Evolutionary conservation across 2,888 invertebrate species (phyloP).

Genomic region (Ornithoptera alexandrae): DNA sequence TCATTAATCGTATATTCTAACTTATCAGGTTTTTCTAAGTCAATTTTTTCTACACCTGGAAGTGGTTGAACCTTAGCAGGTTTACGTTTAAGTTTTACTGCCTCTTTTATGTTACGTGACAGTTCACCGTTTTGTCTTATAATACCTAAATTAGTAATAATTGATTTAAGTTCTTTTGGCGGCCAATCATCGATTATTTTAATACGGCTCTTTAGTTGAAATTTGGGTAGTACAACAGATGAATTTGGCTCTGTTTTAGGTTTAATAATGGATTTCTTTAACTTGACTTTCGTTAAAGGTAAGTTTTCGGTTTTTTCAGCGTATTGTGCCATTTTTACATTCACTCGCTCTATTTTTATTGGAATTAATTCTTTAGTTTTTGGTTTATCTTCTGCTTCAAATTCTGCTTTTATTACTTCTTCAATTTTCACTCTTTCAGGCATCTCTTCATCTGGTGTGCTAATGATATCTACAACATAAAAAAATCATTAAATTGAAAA

Average conservation of each 20-base stretch:
- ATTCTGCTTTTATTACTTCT: not conserved
- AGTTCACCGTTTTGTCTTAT: constrained; percentile 82
- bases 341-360: constrained; percentile 81
- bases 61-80: constrained; percentile 75
- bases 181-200: constrained; percentile 81
- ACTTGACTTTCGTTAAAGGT: constrained; percentile 83
- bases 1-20: constrained; percentile 39
- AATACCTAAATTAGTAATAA: constrained; percentile 76
- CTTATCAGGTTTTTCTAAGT: constrained; percentile 75
- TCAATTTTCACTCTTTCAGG: not conserved
- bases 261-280: constrained; percentile 80
- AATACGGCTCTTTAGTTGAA: constrained; percentile 86
- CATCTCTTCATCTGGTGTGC: not conserved
- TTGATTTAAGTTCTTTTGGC: constrained; percentile 75
- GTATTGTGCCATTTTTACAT: constrained; percentile 81
- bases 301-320: constrained; percentile 79
- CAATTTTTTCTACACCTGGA: constrained; percentile 68
- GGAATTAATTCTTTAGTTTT: constrained; percentile 59
- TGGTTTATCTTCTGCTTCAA: constrained; percentile 29
- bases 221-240: constrained; percentile 78
- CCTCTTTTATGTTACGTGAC: constrained; percentile 85
- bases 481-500: not conserved
- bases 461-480: constrained; percentile 12
- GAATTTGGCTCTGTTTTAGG: constrained; percentile 67
- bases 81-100: constrained; percentile 81